Evolutionary conservation across 1,140 invertebrate genomes (phyloP).

Genomic region (Octopus sinensis): DNA sequence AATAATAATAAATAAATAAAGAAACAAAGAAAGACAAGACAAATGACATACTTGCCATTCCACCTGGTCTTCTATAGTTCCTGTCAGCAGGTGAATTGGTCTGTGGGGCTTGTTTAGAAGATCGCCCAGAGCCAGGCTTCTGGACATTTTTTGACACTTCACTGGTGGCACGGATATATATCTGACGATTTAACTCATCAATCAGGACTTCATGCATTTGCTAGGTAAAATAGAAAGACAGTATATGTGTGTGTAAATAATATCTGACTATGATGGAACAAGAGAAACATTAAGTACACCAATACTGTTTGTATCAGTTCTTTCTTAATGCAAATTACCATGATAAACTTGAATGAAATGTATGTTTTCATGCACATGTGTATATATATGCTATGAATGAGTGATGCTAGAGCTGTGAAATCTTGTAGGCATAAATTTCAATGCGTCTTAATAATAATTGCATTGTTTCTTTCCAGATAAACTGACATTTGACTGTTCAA

Average conservation of each 20-base stretch:
- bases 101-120: constrained; percentile 23
- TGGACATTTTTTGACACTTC: constrained; percentile 43
- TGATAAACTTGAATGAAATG: no score
- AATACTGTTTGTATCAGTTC: not conserved
- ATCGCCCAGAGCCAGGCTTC: constrained; percentile 43
- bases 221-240: constrained; percentile 49
- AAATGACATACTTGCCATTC: not conserved
- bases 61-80: not conserved
- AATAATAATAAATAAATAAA: no score
- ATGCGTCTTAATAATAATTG: no score
- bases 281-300: not conserved
- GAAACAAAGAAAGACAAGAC: no score
- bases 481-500: no score
- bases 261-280: not conserved
- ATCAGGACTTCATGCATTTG: constrained; percentile 68
- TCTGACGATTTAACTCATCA: constrained; percentile 71
- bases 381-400: no score
- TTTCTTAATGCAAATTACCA: not conserved
- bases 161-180: constrained; percentile 69
- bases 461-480: no score
- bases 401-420: no score
- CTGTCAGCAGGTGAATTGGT: not conserved
- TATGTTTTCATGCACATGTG: no score
- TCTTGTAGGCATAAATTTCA: no score
- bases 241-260: not conserved